Conservation (phyloP, 2,888 invertebrate species). For the Muschampia plurimacula region DNA sequence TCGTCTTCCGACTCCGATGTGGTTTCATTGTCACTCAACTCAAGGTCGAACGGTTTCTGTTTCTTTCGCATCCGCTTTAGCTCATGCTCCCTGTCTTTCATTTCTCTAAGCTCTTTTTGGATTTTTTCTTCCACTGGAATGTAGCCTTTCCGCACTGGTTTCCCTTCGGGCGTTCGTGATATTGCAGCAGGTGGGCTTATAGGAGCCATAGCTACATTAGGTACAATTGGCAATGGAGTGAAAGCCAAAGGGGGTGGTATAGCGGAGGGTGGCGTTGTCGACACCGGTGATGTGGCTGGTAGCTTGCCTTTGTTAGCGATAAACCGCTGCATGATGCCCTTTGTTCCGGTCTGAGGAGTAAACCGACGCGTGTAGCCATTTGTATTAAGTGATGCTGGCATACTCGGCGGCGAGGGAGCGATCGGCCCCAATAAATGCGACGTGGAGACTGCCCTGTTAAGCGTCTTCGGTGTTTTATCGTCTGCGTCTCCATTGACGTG, state of each 20-base stretch:
- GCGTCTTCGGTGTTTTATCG: slow-evolving; percentile 60
- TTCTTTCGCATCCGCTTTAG: slow-evolving; percentile 89
- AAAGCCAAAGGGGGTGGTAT: slow-evolving; percentile 66
- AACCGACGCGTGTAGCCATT: slow-evolving; percentile 87
- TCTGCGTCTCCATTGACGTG: slow-evolving; percentile 70
- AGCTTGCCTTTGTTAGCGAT: slow-evolving; percentile 92
- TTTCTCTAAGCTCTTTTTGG: slow-evolving; percentile 93
- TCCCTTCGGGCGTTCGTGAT: slow-evolving; percentile 86
- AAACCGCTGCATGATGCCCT: slow-evolving; percentile 94
- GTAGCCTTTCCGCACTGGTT: slow-evolving; percentile 90
- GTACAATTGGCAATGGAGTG: slow-evolving; percentile 72
- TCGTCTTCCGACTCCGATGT: slow-evolving; percentile 86
- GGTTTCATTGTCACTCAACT: slow-evolving; percentile 86
- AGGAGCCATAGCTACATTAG: slow-evolving; percentile 58
- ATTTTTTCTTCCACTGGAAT: slow-evolving; percentile 96
- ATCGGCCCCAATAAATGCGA: slow-evolving; percentile 76
- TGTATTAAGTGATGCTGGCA: slow-evolving; percentile 69
- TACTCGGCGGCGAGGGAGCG: slow-evolving; percentile 67
- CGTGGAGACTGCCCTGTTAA: slow-evolving; percentile 78
- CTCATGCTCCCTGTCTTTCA: slow-evolving; percentile 93
- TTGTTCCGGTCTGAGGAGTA: slow-evolving; percentile 88
- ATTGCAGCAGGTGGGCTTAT: slow-evolving; percentile 66
- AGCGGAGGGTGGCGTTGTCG: slow-evolving; percentile 63
- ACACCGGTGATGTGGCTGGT: slow-evolving; percentile 62
- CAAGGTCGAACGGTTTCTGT: slow-evolving; percentile 87